Conservation (phyloP, 2,797 vertebrate genomes). For the Alca torda region DNA sequence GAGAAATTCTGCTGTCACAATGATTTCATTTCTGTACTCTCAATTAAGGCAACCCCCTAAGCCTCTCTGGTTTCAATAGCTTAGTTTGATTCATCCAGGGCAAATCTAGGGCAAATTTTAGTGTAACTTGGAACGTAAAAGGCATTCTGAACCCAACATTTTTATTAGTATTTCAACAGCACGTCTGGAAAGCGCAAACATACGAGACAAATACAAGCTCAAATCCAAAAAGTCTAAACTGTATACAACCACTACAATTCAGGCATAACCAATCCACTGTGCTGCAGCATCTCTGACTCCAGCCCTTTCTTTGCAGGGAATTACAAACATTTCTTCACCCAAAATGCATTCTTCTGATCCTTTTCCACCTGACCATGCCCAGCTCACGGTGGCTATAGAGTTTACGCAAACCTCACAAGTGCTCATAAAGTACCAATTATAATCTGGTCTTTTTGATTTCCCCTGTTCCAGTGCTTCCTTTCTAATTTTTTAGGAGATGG, state of each 20-base stretch:
- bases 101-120: background rate
- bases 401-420: background rate
- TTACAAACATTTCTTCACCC: background rate
- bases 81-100: background rate
- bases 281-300: background rate
- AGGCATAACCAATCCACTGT: background rate
- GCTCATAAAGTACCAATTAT: background rate
- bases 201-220: background rate
- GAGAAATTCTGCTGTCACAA: background rate
- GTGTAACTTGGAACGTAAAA: background rate
- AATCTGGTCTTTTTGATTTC: background rate
- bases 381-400: background rate
- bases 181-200: background rate
- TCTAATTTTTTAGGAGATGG: background rate
- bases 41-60: background rate
- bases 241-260: background rate
- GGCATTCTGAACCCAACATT: background rate
- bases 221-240: background rate
- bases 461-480: background rate
- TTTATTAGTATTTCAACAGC: constrained; percentile 4
- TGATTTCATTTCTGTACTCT: background rate
- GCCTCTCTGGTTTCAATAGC: background rate
- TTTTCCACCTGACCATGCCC: background rate
- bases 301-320: background rate
- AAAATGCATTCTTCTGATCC: background rate